These are phyloP conservation scores for Syngnathus scovelli DNA, from an alignment of 2,113 vertebrate species.

Conservation along the genomic window DNA sequence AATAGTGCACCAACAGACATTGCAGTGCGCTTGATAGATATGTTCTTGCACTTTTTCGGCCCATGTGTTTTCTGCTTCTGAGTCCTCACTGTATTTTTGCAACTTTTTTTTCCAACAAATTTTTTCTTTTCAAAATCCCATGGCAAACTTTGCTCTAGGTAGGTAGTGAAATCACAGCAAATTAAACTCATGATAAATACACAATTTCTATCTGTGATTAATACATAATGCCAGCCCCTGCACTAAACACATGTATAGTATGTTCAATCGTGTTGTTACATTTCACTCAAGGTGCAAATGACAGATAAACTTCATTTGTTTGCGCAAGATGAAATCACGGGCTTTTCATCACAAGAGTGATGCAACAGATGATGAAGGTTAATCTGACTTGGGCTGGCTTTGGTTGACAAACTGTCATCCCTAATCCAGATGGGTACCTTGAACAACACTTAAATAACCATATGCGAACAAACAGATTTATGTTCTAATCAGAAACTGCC, in stretches of 20 bases:
- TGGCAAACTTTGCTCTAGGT: background rate
- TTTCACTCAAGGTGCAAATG: background rate
- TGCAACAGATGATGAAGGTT: conserved; percentile 39
- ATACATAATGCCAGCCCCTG: background rate
- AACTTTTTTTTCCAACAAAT: too few species aligned
- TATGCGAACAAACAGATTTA: conserved; percentile 8
- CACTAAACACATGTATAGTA: background rate
- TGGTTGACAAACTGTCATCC: conserved; percentile 39
- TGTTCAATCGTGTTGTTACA: background rate
- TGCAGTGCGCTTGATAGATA: too few species aligned
- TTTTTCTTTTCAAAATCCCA: background rate
- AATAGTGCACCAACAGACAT: too few species aligned
- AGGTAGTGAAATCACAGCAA: background rate
- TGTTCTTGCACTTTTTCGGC: too few species aligned
- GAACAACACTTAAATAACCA: conserved; percentile 26
- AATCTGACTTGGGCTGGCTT: conserved; percentile 47
- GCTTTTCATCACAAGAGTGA: conserved; percentile 40
- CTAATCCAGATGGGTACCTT: conserved; percentile 39
- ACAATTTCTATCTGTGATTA: background rate
- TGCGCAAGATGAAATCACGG: conserved; percentile 3
- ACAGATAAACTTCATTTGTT: conserved; percentile 1
- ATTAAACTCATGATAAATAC: background rate
- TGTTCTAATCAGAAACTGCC: too few species aligned
- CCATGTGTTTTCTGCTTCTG: too few species aligned
- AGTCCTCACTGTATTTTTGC: too few species aligned